Percentiles rank a stretch among this genome's conserved stretches.
phyloP scores from a whole-genome alignment of 2,797 vertebrate genomes.

The Lophius americanus region DNA sequence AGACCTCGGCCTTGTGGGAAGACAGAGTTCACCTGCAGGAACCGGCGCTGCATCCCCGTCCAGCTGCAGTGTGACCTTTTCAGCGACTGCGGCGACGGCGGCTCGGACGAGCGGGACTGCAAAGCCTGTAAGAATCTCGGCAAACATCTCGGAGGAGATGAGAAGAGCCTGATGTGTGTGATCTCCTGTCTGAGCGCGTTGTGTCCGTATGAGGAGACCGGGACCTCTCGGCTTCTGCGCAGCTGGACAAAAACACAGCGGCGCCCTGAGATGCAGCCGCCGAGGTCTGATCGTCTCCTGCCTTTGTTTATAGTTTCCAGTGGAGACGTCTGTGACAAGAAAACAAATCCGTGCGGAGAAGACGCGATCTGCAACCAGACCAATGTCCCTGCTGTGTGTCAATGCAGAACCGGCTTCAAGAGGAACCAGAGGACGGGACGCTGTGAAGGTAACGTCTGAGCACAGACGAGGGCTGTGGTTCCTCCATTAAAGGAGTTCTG shows the following conservation, averaged over 20 bases:
- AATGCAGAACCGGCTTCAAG: slow-evolving; percentile 95
- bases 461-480: neutral
- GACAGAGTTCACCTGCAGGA: slow-evolving; percentile 92
- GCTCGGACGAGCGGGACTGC: slow-evolving; percentile 94
- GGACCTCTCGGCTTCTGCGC: slow-evolving; percentile 55
- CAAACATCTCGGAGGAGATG: slow-evolving; percentile 37
- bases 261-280: slow-evolving; percentile 48
- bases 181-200: too few relatives aligned
- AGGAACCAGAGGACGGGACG: slow-evolving; percentile 89
- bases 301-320: slow-evolving; percentile 81
- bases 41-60: slow-evolving; percentile 88
- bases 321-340: slow-evolving; percentile 92
- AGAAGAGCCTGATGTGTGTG: slow-evolving; percentile 34
- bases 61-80: slow-evolving; percentile 93
- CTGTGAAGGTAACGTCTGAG: slow-evolving; percentile 90
- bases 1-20: slow-evolving; percentile 92
- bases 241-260: slow-evolving; percentile 71
- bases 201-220: slow-evolving; percentile 31
- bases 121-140: slow-evolving; percentile 86
- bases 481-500: too few relatives aligned
- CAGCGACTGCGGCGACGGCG: slow-evolving; percentile 93
- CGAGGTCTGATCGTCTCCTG: slow-evolving; percentile 64
- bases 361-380: slow-evolving; percentile 96
- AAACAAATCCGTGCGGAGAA: slow-evolving; percentile 94
- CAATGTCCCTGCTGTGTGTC: slow-evolving; percentile 88